phyloP scores from a whole-genome alignment of 2,888 invertebrate genomes.

The Steromphala cineraria region DNA sequence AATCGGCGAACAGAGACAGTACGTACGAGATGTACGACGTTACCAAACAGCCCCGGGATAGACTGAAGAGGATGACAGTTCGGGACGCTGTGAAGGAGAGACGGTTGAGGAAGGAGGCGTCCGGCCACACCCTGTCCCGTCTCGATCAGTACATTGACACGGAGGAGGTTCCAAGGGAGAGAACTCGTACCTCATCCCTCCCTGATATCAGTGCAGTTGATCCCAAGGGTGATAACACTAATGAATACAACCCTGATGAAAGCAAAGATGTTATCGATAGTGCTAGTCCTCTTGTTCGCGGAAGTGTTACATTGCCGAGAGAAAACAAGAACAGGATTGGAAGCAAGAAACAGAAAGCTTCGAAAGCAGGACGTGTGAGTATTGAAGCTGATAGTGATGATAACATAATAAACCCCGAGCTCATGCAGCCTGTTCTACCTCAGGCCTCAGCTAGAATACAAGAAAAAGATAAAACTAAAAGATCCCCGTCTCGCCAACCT shows the following conservation, averaged over 20 bases:
- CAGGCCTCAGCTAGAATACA: background rate
- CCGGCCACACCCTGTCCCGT: background rate
- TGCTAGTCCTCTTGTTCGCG: background rate
- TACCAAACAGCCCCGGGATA: conserved; percentile 49
- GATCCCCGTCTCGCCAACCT: background rate
- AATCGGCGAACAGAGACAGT: conserved; percentile 12
- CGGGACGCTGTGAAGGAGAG: conserved; percentile 54
- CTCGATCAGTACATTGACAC: background rate
- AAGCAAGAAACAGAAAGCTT: background rate
- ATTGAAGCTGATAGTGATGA: conserved; percentile 8
- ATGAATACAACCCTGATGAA: background rate
- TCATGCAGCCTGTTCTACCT: background rate
- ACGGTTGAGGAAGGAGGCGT: conserved; percentile 24
- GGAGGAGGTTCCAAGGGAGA: background rate
- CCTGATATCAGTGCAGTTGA: conserved; percentile 20
- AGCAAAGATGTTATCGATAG: conserved; percentile 14
- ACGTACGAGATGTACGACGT: conserved; percentile 35
- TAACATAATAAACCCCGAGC: background rate
- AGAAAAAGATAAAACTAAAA: background rate
- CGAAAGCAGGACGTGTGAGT: background rate
- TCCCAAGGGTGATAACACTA: background rate
- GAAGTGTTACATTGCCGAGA: conserved; percentile 22
- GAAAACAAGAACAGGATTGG: conserved; percentile 14
- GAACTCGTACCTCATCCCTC: conserved; percentile 7
- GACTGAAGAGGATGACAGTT: conserved; percentile 56